phyloP scores from a whole-genome alignment of 2,113 vertebrate species.

The Anseranas semipalmata region DNA sequence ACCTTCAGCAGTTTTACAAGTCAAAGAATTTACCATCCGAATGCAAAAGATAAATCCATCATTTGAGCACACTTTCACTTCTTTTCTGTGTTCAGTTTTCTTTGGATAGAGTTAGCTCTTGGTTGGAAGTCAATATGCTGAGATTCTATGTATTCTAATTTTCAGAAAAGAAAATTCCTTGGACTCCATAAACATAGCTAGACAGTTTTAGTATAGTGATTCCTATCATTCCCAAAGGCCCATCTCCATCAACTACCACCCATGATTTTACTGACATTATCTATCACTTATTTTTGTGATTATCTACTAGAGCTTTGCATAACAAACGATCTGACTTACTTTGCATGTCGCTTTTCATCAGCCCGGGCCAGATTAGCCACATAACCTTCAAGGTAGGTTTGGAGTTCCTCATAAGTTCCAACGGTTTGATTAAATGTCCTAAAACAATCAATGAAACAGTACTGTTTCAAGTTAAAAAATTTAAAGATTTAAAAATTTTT shows the following conservation, averaged over 20 bases:
- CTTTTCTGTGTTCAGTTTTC: neutral
- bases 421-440: conserved; percentile 95
- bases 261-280: neutral
- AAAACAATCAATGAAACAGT: neutral
- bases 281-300: neutral
- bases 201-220: neutral
- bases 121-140: neutral
- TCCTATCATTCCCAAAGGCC: neutral
- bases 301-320: neutral
- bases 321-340: conserved; percentile 70
- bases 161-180: neutral
- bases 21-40: neutral
- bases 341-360: conserved; percentile 84
- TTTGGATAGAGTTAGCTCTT: neutral
- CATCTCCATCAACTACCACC: neutral
- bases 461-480: no score
- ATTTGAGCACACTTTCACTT: neutral
- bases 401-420: conserved; percentile 92
- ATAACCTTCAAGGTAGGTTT: conserved; percentile 87
- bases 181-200: neutral
- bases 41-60: neutral
- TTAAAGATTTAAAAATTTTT: no score
- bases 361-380: conserved; percentile 86
- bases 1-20: neutral
- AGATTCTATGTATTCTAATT: neutral